phyloP scores from a whole-genome alignment of 1,140 invertebrate species.

The Heliothis subflexa region DNA sequence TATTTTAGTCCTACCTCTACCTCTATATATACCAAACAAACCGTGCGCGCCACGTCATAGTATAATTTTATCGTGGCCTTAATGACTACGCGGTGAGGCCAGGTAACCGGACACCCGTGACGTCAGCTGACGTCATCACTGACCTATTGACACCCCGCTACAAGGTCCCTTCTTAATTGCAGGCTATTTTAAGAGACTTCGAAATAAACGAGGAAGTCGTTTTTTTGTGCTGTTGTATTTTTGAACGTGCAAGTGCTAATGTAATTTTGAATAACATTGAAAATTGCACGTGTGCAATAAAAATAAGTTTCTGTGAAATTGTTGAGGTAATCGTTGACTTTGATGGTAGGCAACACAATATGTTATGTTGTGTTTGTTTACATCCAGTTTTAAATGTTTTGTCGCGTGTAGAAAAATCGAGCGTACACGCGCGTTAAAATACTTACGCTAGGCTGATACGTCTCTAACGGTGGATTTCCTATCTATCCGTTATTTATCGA shows the following conservation, averaged over 20 bases:
- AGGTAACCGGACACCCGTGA: conserved; percentile 79
- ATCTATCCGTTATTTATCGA: too few relatives aligned
- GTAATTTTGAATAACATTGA: too few relatives aligned
- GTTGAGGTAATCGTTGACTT: conserved; percentile 3
- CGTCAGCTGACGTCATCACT: conserved; percentile 71
- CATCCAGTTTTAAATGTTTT: neutral
- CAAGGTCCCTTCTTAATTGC: conserved; percentile 34
- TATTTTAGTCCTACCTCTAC: conserved; percentile 65
- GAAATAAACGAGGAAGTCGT: conserved; percentile 16
- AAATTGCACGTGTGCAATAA: too few relatives aligned
- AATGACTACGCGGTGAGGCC: conserved; percentile 71
- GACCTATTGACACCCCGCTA: conserved; percentile 42
- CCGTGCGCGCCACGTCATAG: conserved; percentile 70
- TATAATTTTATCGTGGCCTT: conserved; percentile 82
- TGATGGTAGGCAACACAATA: conserved; percentile 2
- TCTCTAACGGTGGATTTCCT: too few relatives aligned
- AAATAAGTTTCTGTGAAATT: neutral
- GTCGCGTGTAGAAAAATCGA: too few relatives aligned
- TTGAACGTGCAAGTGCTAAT: neutral
- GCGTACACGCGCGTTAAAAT: too few relatives aligned
- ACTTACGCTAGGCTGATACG: too few relatives aligned
- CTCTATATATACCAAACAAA: conserved; percentile 49
- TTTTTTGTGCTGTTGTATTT: conserved; percentile 10
- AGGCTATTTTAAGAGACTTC: conserved; percentile 11
- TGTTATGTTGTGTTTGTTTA: conserved; percentile 5